Evolutionary conservation across 2,888 invertebrate genomes (phyloP).

Genomic region (Nezara viridula): DNA sequence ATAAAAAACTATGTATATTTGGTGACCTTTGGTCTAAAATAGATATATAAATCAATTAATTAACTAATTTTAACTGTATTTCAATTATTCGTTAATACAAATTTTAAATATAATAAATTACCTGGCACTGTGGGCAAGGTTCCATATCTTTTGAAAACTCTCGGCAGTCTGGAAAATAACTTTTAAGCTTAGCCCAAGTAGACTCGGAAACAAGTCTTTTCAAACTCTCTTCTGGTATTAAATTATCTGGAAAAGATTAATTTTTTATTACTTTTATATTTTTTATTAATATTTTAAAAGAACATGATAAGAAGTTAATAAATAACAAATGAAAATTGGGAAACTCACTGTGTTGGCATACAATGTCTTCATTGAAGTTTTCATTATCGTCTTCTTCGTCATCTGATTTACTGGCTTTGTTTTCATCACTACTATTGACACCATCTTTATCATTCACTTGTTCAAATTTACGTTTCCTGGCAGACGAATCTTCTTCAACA

Average conservation of each 20-base stretch:
- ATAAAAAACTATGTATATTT: too few species aligned
- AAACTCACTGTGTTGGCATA: conserved; percentile 71
- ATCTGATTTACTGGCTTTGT: conserved; percentile 63
- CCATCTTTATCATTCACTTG: conserved; percentile 59
- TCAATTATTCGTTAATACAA: background rate
- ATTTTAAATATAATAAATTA: conserved; percentile 61
- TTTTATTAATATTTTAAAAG: too few species aligned
- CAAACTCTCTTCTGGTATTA: conserved; percentile 48
- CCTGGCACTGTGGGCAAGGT: conserved; percentile 68
- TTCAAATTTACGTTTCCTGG: conserved; percentile 53
- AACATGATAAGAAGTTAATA: background rate
- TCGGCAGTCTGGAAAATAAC: conserved; percentile 70
- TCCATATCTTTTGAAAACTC: conserved; percentile 68
- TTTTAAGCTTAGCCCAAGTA: conserved; percentile 72
- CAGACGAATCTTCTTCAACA: background rate
- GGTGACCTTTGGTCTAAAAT: too few species aligned
- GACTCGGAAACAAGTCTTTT: conserved; percentile 71
- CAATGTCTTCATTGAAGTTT: conserved; percentile 73
- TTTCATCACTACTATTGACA: conserved; percentile 58
- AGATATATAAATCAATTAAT: background rate
- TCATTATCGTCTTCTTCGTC: conserved; percentile 68
- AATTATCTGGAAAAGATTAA: conserved; percentile 36
- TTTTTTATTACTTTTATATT: too few species aligned
- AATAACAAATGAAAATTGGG: background rate
- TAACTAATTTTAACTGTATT: background rate